These are phyloP conservation scores for Musca domestica DNA, from an alignment of 1,140 invertebrate species.

Conservation along the genomic window DNA sequence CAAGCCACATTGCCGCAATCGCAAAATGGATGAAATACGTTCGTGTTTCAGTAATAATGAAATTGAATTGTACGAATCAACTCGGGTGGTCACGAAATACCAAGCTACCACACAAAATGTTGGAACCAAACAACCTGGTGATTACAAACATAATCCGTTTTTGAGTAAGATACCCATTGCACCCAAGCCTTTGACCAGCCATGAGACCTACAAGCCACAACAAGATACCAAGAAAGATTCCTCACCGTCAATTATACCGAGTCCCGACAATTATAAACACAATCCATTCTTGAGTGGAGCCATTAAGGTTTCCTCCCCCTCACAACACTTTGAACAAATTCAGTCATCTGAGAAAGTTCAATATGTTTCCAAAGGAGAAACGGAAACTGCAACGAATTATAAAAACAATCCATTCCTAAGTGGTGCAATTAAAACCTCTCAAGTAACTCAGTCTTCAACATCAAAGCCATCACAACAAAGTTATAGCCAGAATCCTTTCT, in stretches of 20 bases:
- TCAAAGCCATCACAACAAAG: background rate
- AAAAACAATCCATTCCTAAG: conserved; percentile 23
- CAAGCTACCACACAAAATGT: no score
- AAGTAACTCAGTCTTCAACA: background rate
- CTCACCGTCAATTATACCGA: no score
- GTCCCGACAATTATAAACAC: no score
- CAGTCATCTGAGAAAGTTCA: background rate
- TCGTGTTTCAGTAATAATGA: conserved; percentile 2
- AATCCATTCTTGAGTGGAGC: conserved; percentile 23
- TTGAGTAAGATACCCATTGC: background rate
- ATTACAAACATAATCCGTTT: no score
- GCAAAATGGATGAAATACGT: conserved; percentile 12
- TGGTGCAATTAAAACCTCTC: background rate
- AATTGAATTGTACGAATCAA: background rate
- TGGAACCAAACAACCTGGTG: no score
- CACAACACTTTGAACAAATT: background rate
- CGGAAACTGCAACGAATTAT: background rate
- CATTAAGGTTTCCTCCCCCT: background rate
- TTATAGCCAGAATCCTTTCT: background rate
- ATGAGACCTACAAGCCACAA: no score
- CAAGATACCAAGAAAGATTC: no score
- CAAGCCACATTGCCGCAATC: conserved; percentile 46
- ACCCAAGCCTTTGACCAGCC: background rate
- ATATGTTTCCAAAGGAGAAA: background rate
- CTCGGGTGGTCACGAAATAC: background rate